Evolutionary conservation across 2,888 invertebrate genomes (phyloP), one percentile per base, ranked within the genome.

Genomic region (Hedya salicella): DNA sequence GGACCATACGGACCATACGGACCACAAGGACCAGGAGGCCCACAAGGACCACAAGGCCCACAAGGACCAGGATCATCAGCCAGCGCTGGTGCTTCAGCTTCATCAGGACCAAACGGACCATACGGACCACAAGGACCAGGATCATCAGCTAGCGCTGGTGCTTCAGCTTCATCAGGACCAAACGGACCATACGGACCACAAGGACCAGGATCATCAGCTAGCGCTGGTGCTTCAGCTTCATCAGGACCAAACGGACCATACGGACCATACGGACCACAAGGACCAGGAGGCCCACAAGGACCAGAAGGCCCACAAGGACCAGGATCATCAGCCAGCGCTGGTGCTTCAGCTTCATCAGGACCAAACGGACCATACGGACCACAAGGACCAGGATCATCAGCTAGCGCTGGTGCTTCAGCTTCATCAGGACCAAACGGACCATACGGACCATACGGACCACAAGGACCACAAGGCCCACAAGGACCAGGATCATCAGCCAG

Each of bases 151-250:
- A 48, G 32, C 49, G 63, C 71, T 46, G 52, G 48, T 8, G 70
- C 70, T 46, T 40, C 69, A 0, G 52, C 71, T 21, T 67, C 71
- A 19, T 57, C 70, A 5, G 62, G 67, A 46, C 60, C 64, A 21
- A 14, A 49, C 3, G 30, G 44, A 44, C 17, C 54, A 54, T 0
- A 11, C 3, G 62, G 57, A 40, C 49, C 56, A 48, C 9, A 19
- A 0, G 63, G 53, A 63, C 4, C 4, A n/a, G 63, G 62, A 46
- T 17, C 53, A 62, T 0, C 3, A 49, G 40, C 49, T 8, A 49
- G 16, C 14, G 49, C 39, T 50, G 6, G 11, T 21, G 50, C 49
- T 16, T 0, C 9, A 1, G 57, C 25, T 13, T 9, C 25, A 16
- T 1, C 25, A 13, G 57, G 57, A 32, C 17, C 42, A 32, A 14